Evolutionary conservation across 2,888 invertebrate species (phyloP).

Genomic region (Ellobium chinense): DNA sequence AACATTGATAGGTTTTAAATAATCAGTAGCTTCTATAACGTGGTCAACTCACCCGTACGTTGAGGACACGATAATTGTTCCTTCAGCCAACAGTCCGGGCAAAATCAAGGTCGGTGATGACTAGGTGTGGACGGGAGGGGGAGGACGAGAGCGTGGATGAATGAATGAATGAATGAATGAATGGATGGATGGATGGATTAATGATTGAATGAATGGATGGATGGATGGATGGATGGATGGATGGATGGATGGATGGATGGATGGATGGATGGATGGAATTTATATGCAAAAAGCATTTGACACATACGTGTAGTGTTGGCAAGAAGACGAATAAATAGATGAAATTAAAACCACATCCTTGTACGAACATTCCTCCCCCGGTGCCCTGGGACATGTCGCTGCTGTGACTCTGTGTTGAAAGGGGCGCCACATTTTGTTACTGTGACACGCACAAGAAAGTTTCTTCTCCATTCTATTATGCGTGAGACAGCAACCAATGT

Average conservation of each 20-base stretch:
- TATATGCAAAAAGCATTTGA: too few species aligned
- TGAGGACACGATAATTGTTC: too few species aligned
- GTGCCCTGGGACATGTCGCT: too few species aligned
- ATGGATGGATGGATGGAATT: background rate
- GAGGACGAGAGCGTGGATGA: background rate
- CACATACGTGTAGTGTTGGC: too few species aligned
- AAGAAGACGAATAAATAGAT: too few species aligned
- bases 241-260: background rate
- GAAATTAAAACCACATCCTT: too few species aligned
- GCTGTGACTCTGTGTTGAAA: background rate
- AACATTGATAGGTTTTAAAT: too few species aligned
- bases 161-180: background rate
- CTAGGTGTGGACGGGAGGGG: background rate
- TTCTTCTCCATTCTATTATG: slow-evolving; percentile 38
- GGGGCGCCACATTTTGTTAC: slow-evolving; percentile 53
- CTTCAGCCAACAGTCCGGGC: too few species aligned
- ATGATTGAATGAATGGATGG: background rate
- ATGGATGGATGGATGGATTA: background rate
- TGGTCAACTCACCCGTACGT: too few species aligned
- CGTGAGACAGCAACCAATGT: slow-evolving; percentile 51
- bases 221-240: background rate
- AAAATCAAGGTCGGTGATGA: too few species aligned
- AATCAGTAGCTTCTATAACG: too few species aligned
- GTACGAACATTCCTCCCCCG: too few species aligned
- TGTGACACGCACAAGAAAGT: slow-evolving; percentile 54